Evolutionary conservation across 2,797 vertebrate species (phyloP).

Genomic region (Characodon lateralis): DNA sequence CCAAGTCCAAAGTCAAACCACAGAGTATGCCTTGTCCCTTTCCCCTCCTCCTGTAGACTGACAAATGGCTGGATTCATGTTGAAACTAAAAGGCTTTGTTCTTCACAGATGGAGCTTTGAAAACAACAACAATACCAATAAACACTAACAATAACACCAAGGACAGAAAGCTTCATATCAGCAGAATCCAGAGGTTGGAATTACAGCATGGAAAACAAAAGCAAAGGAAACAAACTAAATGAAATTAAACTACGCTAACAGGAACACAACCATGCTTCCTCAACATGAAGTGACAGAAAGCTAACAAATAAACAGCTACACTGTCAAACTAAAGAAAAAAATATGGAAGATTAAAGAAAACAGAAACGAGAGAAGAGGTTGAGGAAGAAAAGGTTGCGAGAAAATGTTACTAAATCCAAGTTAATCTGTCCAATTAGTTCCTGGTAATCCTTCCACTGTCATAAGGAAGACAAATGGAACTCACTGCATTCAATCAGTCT

Average conservation of each 20-base stretch:
- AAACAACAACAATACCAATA: conserved; percentile 79
- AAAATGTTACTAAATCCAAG: conserved; percentile 70
- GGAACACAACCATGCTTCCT: conserved; percentile 12
- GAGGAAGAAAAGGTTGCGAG: conserved; percentile 59
- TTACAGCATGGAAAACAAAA: conserved; percentile 68
- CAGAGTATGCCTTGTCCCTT: conserved; percentile 73
- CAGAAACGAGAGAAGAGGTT: conserved; percentile 11
- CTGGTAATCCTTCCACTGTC: conserved; percentile 73
- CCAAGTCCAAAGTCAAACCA: conserved; percentile 67
- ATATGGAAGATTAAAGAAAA: conserved; percentile 36
- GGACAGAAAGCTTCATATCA: conserved; percentile 71
- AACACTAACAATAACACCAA: conserved; percentile 74
- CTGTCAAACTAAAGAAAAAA: conserved; percentile 18
- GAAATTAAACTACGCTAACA: conserved; percentile 41
- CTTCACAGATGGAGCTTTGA: conserved; percentile 76
- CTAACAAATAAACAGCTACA: conserved; percentile 39
- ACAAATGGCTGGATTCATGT: conserved; percentile 78
- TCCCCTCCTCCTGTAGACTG: conserved; percentile 62
- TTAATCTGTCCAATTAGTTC: conserved; percentile 80
- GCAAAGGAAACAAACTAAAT: conserved; percentile 67
- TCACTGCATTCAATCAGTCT: conserved; percentile 40
- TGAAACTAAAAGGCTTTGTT: conserved; percentile 81
- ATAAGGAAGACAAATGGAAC: conserved; percentile 69
- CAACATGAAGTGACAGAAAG: conserved; percentile 39
- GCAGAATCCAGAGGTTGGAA: conserved; percentile 75